These are phyloP conservation scores for Sciaenops ocellatus DNA, from an alignment of 2,797 vertebrate genomes.

Conservation along the genomic window DNA sequence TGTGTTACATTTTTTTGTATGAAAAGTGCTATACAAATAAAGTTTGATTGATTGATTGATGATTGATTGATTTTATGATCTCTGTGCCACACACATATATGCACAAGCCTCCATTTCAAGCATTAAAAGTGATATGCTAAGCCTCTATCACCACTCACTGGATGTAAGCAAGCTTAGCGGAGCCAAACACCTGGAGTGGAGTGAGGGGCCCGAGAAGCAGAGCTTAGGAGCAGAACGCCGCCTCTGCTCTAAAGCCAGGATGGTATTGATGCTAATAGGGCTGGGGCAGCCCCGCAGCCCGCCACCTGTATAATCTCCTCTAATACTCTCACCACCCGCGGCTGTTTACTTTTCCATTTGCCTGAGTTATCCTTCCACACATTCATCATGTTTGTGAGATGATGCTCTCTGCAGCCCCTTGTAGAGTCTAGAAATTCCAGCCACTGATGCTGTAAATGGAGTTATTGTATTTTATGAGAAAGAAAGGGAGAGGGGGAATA, in stretches of 20 bases:
- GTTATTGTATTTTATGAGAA: constrained; percentile 20
- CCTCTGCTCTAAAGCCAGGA: constrained; percentile 55
- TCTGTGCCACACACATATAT: neutral
- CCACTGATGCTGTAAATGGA: neutral
- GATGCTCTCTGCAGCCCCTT: constrained; percentile 34
- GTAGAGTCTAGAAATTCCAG: constrained; percentile 3
- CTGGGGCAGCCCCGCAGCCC: constrained; percentile 52
- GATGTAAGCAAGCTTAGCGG: constrained; percentile 49
- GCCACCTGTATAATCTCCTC: constrained; percentile 78
- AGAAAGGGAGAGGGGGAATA: neutral
- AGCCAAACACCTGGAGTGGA: constrained; percentile 59
- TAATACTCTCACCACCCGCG: constrained; percentile 70
- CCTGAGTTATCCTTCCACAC: constrained; percentile 60
- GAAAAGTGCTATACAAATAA: too few relatives aligned
- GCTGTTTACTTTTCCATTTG: constrained; percentile 75
- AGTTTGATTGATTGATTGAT: too few relatives aligned
- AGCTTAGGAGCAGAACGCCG: constrained; percentile 61
- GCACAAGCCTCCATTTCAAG: neutral
- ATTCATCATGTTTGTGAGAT: constrained; percentile 5
- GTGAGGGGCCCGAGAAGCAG: constrained; percentile 50
- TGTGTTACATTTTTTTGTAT: too few relatives aligned
- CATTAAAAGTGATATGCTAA: constrained; percentile 44
- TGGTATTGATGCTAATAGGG: constrained; percentile 66
- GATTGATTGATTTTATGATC: constrained; percentile 34
- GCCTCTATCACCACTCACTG: constrained; percentile 37